Percentiles rank a stretch among this genome's conserved stretches.
phyloP scores from a whole-genome alignment of 2,888 invertebrate species.

The Abrostola triplasia region DNA sequence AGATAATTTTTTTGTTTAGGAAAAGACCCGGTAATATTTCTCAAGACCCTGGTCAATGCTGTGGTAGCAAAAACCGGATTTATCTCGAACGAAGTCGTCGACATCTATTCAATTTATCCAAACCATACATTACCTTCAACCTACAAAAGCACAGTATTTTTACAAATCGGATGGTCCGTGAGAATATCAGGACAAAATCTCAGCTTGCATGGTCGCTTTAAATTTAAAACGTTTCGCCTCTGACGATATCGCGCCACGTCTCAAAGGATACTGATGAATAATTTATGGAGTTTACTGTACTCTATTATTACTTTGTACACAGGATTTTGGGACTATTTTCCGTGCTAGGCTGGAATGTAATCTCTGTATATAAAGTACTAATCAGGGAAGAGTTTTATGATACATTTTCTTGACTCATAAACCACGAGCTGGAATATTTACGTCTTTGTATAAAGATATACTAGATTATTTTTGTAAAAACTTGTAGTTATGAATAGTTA shows the following conservation, averaged over 20 bases:
- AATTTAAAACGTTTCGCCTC: conserved; percentile 47
- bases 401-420: neutral
- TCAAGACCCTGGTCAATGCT: no score
- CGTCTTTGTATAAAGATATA: no score
- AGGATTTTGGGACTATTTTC: conserved; percentile 35
- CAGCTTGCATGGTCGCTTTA: conserved; percentile 37
- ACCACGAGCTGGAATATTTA: no score
- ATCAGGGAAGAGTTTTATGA: neutral
- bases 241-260: conserved; percentile 31
- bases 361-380: conserved; percentile 13
- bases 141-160: no score
- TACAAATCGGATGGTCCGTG: neutral
- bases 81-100: neutral
- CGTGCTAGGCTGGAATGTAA: conserved; percentile 15
- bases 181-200: conserved; percentile 40
- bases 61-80: no score
- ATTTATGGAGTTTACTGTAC: conserved; percentile 46
- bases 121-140: neutral
- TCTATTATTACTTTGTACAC: conserved; percentile 40
- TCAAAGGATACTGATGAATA: conserved; percentile 44
- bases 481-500: no score
- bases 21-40: no score
- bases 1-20: no score
- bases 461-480: no score
- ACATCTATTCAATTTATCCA: neutral